These are phyloP conservation scores for Probosciger aterrimus DNA, from an alignment of 2,113 vertebrate genomes.

Conservation along the genomic window DNA sequence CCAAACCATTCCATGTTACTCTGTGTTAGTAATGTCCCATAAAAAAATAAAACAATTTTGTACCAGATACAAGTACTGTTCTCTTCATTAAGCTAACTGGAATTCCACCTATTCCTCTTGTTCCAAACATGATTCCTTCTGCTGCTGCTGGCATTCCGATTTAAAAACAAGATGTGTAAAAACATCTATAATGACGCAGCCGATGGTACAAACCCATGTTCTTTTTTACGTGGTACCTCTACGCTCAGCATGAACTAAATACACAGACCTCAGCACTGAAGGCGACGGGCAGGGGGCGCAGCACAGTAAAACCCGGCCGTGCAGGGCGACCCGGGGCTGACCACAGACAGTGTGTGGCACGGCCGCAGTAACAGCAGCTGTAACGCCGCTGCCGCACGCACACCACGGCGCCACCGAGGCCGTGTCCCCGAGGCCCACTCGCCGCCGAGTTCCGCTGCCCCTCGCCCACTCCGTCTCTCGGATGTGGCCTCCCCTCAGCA, in stretches of 20 bases:
- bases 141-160: neutral
- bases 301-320: neutral
- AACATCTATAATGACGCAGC: fast-evolving
- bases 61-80: neutral
- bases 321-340: neutral
- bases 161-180: fast-evolving
- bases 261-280: fast-evolving
- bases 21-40: neutral
- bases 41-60: neutral
- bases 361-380: neutral
- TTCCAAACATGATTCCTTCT: fast-evolving
- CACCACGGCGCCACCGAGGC: neutral
- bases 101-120: neutral
- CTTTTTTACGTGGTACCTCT: fast-evolving
- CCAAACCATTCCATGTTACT: neutral
- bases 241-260: fast-evolving
- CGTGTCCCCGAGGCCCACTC: too few relatives aligned
- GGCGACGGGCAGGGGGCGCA: neutral
- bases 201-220: fast-evolving
- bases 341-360: too few relatives aligned
- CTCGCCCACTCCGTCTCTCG: too few relatives aligned
- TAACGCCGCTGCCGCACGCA: neutral
- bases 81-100: neutral
- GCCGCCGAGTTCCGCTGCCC: too few relatives aligned
- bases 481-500: neutral